Conservation (phyloP, 2,113 vertebrate genomes). For the Phylloscopus trochilus region DNA sequence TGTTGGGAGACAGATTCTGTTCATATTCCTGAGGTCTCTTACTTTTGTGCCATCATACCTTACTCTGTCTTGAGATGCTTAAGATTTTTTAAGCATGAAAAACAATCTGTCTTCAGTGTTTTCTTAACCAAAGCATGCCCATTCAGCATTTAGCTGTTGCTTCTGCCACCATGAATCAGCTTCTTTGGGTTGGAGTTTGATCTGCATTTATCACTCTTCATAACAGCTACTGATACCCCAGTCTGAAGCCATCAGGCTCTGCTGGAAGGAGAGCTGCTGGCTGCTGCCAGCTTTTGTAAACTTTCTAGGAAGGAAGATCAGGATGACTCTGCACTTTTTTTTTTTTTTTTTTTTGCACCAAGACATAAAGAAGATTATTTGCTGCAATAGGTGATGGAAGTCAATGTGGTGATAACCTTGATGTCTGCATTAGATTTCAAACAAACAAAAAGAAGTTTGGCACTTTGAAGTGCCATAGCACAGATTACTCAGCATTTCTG, state of each 20-base stretch:
- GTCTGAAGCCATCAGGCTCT: neutral
- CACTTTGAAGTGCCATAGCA: neutral
- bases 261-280: neutral
- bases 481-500: neutral
- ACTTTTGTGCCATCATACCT: neutral
- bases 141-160: neutral
- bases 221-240: fast-evolving
- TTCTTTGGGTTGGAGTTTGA: neutral
- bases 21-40: neutral
- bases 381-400: neutral
- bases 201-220: neutral
- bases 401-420: neutral
- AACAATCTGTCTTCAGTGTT: neutral
- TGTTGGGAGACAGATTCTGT: neutral
- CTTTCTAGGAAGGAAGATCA: neutral
- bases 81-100: neutral
- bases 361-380: neutral
- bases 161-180: neutral
- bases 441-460: neutral
- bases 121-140: neutral
- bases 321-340: neutral
- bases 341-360: neutral
- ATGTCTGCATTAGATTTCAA: neutral
- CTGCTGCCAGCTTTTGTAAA: neutral
- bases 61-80: neutral